Evolutionary conservation across 2,888 invertebrate species (phyloP).

Genomic region (Malachius bipustulatus): DNA sequence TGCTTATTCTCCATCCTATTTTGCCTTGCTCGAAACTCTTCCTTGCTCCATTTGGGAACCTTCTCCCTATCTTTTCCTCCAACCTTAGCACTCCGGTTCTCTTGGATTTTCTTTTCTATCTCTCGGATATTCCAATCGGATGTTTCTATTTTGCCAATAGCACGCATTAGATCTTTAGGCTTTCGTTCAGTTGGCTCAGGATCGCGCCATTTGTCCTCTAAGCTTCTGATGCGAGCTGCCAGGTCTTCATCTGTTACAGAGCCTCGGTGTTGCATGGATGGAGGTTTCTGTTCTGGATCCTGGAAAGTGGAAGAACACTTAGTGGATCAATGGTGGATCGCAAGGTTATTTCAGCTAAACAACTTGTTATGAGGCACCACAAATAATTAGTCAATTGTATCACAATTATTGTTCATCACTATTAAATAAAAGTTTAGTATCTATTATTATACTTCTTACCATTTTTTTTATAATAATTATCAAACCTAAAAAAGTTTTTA

Average conservation of each 20-base stretch:
- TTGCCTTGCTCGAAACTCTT: slow-evolving; percentile 62
- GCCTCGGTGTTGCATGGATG: slow-evolving; percentile 17
- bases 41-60: slow-evolving; percentile 86
- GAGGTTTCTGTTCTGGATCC: slow-evolving; percentile 30
- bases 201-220: slow-evolving; percentile 66
- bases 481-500: no score
- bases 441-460: no score
- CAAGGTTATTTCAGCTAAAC: no score
- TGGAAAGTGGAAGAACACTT: slow-evolving; percentile 19
- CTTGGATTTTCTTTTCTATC: slow-evolving; percentile 78
- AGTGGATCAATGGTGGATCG: no score
- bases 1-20: slow-evolving; percentile 58
- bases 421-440: no score
- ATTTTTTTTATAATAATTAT: no score
- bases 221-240: slow-evolving; percentile 52
- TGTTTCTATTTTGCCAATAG: slow-evolving; percentile 80
- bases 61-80: slow-evolving; percentile 48
- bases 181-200: slow-evolving; percentile 53
- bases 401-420: no score
- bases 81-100: slow-evolving; percentile 54
- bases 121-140: slow-evolving; percentile 86
- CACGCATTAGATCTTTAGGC: slow-evolving; percentile 73
- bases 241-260: slow-evolving; percentile 44
- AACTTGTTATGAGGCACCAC: no score
- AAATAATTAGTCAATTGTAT: no score